Conservation (phyloP, 1,140 invertebrate species). For the Microvelia longipes region DNA sequence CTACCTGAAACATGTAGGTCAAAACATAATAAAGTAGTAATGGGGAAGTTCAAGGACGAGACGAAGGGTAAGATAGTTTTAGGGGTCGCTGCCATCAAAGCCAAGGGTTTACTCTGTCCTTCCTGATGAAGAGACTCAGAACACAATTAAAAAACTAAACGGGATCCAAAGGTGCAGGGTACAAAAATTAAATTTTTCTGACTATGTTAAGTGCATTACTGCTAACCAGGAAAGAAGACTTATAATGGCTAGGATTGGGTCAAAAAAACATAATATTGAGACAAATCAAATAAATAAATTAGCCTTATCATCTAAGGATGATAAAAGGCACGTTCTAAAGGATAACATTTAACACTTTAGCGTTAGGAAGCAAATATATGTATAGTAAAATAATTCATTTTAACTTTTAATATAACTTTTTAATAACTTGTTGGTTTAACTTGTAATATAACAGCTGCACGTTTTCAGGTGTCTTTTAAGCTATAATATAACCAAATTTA, state of each 20-base stretch:
- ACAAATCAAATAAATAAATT: neutral
- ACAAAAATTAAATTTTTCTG: neutral
- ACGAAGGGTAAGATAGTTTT: neutral
- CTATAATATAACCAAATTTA: too few species aligned
- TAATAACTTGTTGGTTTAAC: too few species aligned
- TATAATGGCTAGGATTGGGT: neutral
- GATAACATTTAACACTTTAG: too few species aligned
- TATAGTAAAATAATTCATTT: too few species aligned
- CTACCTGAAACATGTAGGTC: neutral
- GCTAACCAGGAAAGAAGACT: neutral
- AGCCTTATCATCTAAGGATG: neutral
- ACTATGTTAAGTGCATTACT: neutral
- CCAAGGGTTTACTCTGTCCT: neutral
- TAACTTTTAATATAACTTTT: too few species aligned
- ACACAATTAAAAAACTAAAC: neutral
- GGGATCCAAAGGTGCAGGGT: neutral
- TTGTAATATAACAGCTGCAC: too few species aligned
- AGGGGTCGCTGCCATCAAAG: neutral
- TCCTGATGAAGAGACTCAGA: neutral
- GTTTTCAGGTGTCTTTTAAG: too few species aligned
- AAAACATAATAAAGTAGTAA: neutral
- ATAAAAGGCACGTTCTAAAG: too few species aligned
- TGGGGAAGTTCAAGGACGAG: neutral
- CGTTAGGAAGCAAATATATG: too few species aligned
- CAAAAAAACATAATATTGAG: neutral